phyloP scores from a whole-genome alignment of 1,140 invertebrate genomes.

The Copidosoma floridanum region DNA sequence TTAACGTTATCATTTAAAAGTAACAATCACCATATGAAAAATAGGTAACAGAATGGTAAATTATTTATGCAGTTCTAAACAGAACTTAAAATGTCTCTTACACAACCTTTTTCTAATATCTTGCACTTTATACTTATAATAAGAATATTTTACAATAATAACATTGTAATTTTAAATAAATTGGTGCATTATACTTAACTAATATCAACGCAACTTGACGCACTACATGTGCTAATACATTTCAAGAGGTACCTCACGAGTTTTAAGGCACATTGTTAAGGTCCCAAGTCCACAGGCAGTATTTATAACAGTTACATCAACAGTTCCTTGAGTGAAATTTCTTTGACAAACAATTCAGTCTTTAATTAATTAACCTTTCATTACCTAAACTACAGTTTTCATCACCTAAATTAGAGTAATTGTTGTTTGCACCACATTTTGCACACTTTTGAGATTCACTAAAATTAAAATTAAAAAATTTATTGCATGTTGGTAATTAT shows the following conservation, averaged over 20 bases:
- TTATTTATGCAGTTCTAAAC: neutral
- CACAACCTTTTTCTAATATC: slow-evolving; percentile 1
- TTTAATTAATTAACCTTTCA: no score
- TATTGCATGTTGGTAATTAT: no score
- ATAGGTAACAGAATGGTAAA: slow-evolving; percentile 15
- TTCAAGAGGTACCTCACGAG: neutral
- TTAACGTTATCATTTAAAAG: neutral
- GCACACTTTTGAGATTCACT: slow-evolving; percentile 47
- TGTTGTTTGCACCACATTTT: slow-evolving; percentile 43
- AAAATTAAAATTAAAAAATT: slow-evolving; percentile 29
- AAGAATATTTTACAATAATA: no score
- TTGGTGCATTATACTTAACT: no score
- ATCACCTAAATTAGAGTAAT: no score
- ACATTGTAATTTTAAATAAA: no score
- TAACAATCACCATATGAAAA: slow-evolving; percentile 9
- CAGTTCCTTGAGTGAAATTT: no score
- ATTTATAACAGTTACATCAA: no score
- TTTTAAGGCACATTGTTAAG: neutral
- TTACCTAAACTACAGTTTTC: no score
- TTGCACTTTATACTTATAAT: no score
- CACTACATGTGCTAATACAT: neutral
- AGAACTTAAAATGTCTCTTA: slow-evolving; percentile 1
- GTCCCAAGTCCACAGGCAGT: neutral
- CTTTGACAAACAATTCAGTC: no score
- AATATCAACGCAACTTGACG: no score